Base-by-base conservation (phyloP, 2,113 vertebrate genomes). In the Lagenorhynchus albirostris region DNA sequence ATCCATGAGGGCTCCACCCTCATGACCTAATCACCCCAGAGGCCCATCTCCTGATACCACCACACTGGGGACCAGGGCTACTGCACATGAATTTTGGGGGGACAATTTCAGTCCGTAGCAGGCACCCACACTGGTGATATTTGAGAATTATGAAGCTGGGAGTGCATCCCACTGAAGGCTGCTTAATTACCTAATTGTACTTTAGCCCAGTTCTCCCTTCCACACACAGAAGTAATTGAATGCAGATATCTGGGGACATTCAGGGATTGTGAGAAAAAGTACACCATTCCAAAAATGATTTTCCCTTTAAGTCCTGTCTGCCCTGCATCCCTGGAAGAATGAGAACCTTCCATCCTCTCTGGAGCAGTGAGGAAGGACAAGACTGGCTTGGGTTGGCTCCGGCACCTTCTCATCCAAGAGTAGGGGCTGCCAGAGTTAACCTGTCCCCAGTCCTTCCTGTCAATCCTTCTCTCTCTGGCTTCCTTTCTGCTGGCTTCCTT, bases 121-220 rank as follows among this genome's bases (percentile, higher is more conserved):
- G 17, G 0, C 53, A 53, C 21, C 41, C 21, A 12, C 1, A 3
- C 21, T 21, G 5, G 25, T 29, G 33, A 47, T 12, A 2, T 17
- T 31, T 31, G 55, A 55, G 67, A 73, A 6, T 18, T 8, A 33
- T 3, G 29, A 36, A n/a, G 13, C n/a, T 33, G 60, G 26, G 33
- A 50, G 4, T 33, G 29, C 23, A 1, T 44, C 33, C 53, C 60
- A 0, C 55, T 4, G 0, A 15, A 33, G 21, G 55, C 18, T 65
- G 26, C n/a, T 84, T 44, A 60, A 29, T 91, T 11, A 62, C 47
- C 58, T 2, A 14, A n/a, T 44, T 2, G 10, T 26, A 6, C 50
- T 6, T 3, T 29, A 6, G 41, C 26, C 23, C 38, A 29, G 23
- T 4, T 44, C 47, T 26, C 12, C 67, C 25, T 15, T 67, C 23